phyloP scores from a whole-genome alignment of 2,888 invertebrate species.

The Synanthedon vespiformis region DNA sequence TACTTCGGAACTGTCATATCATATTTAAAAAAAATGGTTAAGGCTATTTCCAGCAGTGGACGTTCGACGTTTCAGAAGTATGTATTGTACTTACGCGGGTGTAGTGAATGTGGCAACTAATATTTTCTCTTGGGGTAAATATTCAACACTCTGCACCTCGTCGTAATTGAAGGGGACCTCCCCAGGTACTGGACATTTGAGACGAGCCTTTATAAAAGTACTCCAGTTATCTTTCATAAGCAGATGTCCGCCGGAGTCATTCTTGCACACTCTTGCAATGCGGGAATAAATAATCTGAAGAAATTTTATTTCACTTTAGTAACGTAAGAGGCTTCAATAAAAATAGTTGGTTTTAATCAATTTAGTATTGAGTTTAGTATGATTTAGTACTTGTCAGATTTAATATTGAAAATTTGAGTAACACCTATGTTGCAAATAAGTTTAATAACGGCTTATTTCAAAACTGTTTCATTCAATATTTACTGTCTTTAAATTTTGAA shows the following conservation, averaged over 20 bases:
- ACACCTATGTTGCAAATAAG: no score
- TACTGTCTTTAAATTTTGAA: not conserved
- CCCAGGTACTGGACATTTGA: constrained; percentile 86
- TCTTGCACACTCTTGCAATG: constrained; percentile 92
- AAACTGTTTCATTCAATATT: no score
- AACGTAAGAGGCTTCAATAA: no score
- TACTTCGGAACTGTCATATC: no score
- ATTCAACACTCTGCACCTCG: constrained; percentile 87
- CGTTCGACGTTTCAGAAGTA: no score
- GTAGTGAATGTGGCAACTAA: constrained; percentile 89
- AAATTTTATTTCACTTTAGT: constrained; percentile 1
- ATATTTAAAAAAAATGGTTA: no score
- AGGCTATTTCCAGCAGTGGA: no score
- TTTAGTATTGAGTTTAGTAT: no score
- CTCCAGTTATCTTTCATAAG: constrained; percentile 89
- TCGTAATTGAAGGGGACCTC: constrained; percentile 90
- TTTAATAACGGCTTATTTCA: no score
- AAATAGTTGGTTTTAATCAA: no score
- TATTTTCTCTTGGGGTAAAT: constrained; percentile 80
- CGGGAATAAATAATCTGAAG: constrained; percentile 86
- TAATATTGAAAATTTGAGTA: no score
- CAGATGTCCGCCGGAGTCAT: constrained; percentile 84
- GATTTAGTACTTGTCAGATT: no score
- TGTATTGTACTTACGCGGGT: constrained; percentile 69
- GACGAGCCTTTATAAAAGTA: constrained; percentile 88